Percentiles rank a stretch among this genome's conserved stretches.
phyloP scores from a whole-genome alignment of 35 echinoderm and acorn worm species.

The Ophiothrix spiculata region DNA sequence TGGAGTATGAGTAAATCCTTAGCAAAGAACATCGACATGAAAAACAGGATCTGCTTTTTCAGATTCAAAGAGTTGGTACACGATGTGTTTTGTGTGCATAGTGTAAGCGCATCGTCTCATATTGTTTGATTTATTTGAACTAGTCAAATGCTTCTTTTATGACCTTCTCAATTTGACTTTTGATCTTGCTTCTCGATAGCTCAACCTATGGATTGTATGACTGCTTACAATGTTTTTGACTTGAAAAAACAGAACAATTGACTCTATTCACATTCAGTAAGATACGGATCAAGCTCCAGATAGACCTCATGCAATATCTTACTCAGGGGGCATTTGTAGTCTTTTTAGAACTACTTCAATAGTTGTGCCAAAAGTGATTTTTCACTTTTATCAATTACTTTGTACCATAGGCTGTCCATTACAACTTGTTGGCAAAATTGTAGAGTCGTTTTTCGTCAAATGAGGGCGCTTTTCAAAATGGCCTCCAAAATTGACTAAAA shows the following conservation, averaged over 20 bases:
- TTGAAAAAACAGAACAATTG: not conserved
- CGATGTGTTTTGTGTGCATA: not conserved
- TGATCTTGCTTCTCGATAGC: not conserved
- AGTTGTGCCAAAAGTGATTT: no score
- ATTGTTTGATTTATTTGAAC: not conserved
- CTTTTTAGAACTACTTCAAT: no score
- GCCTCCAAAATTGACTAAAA: no score
- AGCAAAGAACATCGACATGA: not conserved
- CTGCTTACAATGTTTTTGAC: not conserved
- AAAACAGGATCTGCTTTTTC: not conserved
- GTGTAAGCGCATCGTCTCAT: not conserved
- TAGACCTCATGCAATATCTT: no score
- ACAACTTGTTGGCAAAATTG: no score
- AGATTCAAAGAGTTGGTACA: not conserved
- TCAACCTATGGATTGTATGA: not conserved
- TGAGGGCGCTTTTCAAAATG: no score
- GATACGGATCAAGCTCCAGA: no score
- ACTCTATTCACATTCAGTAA: no score
- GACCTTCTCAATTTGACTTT: not conserved
- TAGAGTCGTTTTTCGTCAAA: no score
- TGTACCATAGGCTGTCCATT: no score
- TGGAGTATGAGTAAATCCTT: not conserved
- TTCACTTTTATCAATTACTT: no score
- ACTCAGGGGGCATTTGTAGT: no score
- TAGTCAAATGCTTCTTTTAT: not conserved